A percentile compares a stretch with the other conserved stretches of the same genome.
These are phyloP conservation scores for Thysanoteuthis rhombus DNA, from an alignment of 2,888 invertebrate species.

Conservation along the genomic window DNA sequence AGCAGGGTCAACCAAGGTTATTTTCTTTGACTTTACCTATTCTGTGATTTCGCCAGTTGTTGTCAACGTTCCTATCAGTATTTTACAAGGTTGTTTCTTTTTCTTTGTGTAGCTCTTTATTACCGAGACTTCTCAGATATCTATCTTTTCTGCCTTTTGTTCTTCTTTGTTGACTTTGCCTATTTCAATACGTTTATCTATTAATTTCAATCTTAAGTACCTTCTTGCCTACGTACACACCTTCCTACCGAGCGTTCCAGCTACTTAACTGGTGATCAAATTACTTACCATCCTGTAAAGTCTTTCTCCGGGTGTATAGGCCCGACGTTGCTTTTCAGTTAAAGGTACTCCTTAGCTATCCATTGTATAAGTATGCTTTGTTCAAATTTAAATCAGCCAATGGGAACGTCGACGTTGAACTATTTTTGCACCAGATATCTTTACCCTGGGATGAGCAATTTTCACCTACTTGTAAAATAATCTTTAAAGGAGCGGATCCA, in stretches of 20 bases:
- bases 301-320: neutral
- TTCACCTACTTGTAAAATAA: too few species aligned
- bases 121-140: neutral
- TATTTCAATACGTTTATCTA: neutral
- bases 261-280: neutral
- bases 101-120: neutral
- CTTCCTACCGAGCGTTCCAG: neutral
- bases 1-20: neutral
- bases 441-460: too few species aligned
- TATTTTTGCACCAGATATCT: too few species aligned
- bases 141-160: neutral
- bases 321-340: neutral
- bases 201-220: conserved; percentile 12
- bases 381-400: too few species aligned
- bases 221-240: neutral
- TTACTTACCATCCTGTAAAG: neutral
- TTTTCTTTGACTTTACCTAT: neutral
- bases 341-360: neutral
- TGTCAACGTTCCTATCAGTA: neutral
- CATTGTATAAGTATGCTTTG: too few species aligned
- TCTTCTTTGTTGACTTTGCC: neutral
- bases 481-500: too few species aligned
- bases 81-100: neutral
- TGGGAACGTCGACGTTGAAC: too few species aligned
- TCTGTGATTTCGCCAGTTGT: neutral